phyloP scores from a whole-genome alignment of 2,888 invertebrate species.

The Cerastis rubricosa region DNA sequence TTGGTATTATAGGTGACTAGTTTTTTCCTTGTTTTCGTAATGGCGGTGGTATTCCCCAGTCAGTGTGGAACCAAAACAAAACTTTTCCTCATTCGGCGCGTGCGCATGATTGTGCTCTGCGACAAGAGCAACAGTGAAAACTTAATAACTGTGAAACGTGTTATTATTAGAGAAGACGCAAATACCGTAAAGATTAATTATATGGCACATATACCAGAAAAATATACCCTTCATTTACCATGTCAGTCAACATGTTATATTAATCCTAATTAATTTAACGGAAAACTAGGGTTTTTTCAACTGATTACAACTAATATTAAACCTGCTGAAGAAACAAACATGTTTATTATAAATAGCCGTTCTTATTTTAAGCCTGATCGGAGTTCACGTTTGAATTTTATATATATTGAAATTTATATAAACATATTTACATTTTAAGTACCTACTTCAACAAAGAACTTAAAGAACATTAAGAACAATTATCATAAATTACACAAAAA shows the following conservation, averaged over 20 bases:
- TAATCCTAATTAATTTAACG: slow-evolving; percentile 29
- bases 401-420: not conserved
- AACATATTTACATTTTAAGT: not conserved
- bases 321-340: slow-evolving; percentile 11
- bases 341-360: slow-evolving; percentile 6
- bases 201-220: slow-evolving; percentile 12
- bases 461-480: too few species aligned
- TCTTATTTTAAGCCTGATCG: not conserved
- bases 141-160: slow-evolving; percentile 30
- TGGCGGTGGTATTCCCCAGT: slow-evolving; percentile 53
- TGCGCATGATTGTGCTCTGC: slow-evolving; percentile 31
- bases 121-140: slow-evolving; percentile 33
- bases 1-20: not conserved
- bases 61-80: slow-evolving; percentile 29
- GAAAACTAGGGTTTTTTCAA: slow-evolving; percentile 18
- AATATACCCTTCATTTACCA: slow-evolving; percentile 31
- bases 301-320: slow-evolving; percentile 3
- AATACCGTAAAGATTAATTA: slow-evolving; percentile 33
- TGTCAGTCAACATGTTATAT: not conserved
- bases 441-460: not conserved
- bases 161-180: slow-evolving; percentile 26
- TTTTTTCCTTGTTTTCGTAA: slow-evolving; percentile 41
- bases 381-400: slow-evolving; percentile 1
- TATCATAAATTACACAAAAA: slow-evolving; percentile 7
- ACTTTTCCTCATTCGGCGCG: slow-evolving; percentile 46